Conservation (phyloP, 2,797 vertebrate species). For the Oceanodroma leucorhoa region DNA sequence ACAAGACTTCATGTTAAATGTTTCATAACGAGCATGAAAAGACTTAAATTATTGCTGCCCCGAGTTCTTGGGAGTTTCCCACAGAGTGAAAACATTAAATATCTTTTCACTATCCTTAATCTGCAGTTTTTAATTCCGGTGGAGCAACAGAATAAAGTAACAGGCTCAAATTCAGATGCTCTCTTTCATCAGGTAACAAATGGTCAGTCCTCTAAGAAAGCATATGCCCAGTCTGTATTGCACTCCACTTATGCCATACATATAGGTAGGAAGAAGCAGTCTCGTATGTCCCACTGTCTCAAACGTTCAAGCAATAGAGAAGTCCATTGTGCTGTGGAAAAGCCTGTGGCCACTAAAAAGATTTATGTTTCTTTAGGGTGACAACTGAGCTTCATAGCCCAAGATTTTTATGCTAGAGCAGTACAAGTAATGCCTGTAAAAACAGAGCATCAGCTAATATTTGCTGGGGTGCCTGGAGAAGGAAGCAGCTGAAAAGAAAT, state of each 20-base stretch:
- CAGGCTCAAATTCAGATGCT: not conserved
- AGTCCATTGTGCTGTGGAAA: not conserved
- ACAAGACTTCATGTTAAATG: not conserved
- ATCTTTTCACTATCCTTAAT: not conserved
- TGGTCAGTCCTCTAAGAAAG: not conserved
- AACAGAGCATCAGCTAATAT: not conserved
- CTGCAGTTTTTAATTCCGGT: not conserved
- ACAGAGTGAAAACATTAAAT: not conserved
- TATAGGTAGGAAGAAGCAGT: not conserved
- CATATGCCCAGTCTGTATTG: too few species aligned
- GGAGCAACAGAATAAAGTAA: not conserved
- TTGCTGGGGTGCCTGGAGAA: not conserved
- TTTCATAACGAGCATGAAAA: not conserved
- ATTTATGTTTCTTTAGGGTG: not conserved
- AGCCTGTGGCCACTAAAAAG: not conserved
- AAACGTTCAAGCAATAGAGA: not conserved
- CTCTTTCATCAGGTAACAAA: not conserved
- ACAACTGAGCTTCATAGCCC: fast-evolving
- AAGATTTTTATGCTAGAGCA: not conserved
- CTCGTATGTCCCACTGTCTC: not conserved
- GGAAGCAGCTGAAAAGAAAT: not conserved
- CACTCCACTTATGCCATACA: not conserved
- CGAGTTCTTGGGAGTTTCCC: not conserved
- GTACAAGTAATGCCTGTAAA: not conserved
- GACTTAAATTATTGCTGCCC: not conserved